phyloP scores from a whole-genome alignment of 2,888 invertebrate genomes.

The Plebejus melissa region DNA sequence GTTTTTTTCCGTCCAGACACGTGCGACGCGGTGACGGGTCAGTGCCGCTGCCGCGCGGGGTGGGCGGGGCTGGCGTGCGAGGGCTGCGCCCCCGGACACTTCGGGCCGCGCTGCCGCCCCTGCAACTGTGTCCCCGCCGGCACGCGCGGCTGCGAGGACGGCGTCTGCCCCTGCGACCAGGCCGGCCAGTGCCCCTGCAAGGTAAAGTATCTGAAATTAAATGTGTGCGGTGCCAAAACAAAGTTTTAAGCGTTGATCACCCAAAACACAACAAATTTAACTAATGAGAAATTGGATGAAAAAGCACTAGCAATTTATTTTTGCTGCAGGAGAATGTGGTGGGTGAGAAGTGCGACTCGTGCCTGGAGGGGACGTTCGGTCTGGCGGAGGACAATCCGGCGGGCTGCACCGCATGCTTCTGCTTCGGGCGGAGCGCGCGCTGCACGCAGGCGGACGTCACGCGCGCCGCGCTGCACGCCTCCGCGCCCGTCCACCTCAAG shows the following conservation, averaged over 20 bases:
- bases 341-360: slow-evolving; percentile 91
- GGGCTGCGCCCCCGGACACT: slow-evolving; percentile 90
- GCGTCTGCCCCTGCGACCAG: slow-evolving; percentile 84
- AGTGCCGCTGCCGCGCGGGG: slow-evolving; percentile 87
- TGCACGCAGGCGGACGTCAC: slow-evolving; percentile 90
- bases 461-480: slow-evolving; percentile 88
- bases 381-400: slow-evolving; percentile 86
- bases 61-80: slow-evolving; percentile 89
- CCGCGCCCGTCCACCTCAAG: slow-evolving; percentile 74
- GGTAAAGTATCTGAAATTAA: slow-evolving; percentile 57
- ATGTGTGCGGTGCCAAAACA: too few species aligned
- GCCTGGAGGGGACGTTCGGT: slow-evolving; percentile 92
- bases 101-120: slow-evolving; percentile 90
- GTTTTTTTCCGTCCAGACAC: slow-evolving; percentile 68
- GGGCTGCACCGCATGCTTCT: slow-evolving; percentile 97
- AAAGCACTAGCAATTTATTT: neutral
- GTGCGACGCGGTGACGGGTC: slow-evolving; percentile 81
- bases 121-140: slow-evolving; percentile 91
- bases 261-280: neutral
- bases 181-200: slow-evolving; percentile 94
- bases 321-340: slow-evolving; percentile 85
- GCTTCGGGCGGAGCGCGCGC: slow-evolving; percentile 90
- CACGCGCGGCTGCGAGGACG: slow-evolving; percentile 77
- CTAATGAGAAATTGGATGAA: neutral
- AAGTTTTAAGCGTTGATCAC: too few species aligned